Evolutionary conservation across 2,113 vertebrate species (phyloP), one percentile per base, ranked within the genome.

Genomic region (Carollia perspicillata): DNA sequence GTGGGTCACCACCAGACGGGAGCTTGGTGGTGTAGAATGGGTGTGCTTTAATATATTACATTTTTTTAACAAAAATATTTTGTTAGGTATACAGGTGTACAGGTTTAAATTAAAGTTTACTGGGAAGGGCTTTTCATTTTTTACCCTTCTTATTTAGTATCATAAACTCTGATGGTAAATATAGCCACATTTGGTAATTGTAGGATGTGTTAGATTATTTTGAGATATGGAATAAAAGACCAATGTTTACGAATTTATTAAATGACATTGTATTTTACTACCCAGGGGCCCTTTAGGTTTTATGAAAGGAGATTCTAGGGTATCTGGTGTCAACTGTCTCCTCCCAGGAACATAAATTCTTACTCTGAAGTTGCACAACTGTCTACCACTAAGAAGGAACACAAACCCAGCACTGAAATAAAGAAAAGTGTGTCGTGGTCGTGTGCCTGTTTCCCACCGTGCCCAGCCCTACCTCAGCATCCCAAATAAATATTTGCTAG

Each of bases 401-500:
- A 53, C 3, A 12, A 44, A 40, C 6, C 66, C 49, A 1, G 55
- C 30, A 5, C 35, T 66, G 74, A 91, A 80, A 35, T 33, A 47
- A 71, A 51, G 49, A 75, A 75, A 42, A 55, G 13, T 1, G 0
- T 37, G 33, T 49, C 65, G 42, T 14, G 69, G 37, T 55, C 81
- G 23, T 26, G 5, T 74, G 53, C 84, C 55, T 81, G 35, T 77
- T 84, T 90, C 55, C 26, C 74, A 16, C 37, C 22, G 26, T 63
- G 22, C 23, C 20, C 6, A 58, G 17, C 63, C 85, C 74, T 33
- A 26, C 85, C 68, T 96, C 83, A 93, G 96, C 94, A 60, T 86
- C 85, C 89, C 63, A 91, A 58, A 95, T 88, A 93, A 90, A 86
- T 81, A 68, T 66, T 78, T 88, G 58, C 49, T 65, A 84, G 94